Evolutionary conservation across 2,113 vertebrate species (phyloP).

Genomic region (Sprattus sprattus): DNA sequence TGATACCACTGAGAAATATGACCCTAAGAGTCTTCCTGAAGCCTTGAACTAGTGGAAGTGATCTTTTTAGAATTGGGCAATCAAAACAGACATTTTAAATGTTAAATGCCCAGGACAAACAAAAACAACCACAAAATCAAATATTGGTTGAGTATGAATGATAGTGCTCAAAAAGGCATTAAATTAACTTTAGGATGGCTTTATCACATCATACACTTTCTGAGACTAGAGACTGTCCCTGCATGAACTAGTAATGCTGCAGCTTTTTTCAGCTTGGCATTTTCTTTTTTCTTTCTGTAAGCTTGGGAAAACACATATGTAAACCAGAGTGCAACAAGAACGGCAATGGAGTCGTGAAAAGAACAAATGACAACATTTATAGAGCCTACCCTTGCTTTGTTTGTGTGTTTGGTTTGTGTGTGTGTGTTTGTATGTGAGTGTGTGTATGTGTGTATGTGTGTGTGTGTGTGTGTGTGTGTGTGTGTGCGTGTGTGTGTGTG

Average conservation of each 20-base stretch:
- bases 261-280: background rate
- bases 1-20: too few relatives aligned
- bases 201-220: background rate
- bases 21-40: too few relatives aligned
- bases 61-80: too few relatives aligned
- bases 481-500: too few relatives aligned
- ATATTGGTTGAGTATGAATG: background rate
- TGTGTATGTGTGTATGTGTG: too few relatives aligned
- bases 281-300: background rate
- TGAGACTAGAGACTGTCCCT: background rate
- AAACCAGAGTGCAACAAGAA: background rate
- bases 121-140: background rate
- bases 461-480: too few relatives aligned
- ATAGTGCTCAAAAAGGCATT: background rate
- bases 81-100: background rate
- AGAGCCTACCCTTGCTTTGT: background rate
- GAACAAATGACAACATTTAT: slow-evolving; percentile 9
- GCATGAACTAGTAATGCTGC: background rate
- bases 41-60: too few relatives aligned
- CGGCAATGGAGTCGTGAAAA: background rate
- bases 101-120: background rate
- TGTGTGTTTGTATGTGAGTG: too few relatives aligned
- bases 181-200: background rate
- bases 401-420: background rate
- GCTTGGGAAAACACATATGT: background rate